Evolutionary conservation across 1,140 invertebrate genomes (phyloP).

Genomic region (Yoshiicerus persimilis): DNA sequence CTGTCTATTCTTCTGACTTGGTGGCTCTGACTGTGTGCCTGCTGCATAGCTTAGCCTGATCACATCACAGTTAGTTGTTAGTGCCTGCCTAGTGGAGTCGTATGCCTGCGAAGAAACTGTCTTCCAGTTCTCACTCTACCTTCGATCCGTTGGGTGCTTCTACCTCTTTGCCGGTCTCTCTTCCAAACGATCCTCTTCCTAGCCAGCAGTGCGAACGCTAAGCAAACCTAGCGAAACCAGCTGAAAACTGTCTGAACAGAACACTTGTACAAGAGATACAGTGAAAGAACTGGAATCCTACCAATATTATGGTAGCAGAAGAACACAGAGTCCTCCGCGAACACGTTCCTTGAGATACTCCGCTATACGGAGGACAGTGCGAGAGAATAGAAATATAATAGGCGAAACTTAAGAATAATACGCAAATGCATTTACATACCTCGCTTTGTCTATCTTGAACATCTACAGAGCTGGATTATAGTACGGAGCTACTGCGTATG

Average conservation of each 20-base stretch:
- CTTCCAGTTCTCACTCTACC: conserved; percentile 43
- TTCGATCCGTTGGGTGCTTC: conserved; percentile 37
- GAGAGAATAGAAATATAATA: not conserved
- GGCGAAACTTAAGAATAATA: not conserved
- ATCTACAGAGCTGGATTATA: not conserved
- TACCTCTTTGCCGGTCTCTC: not conserved
- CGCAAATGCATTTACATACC: not conserved
- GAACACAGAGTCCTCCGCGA: no score
- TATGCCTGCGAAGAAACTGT: not conserved
- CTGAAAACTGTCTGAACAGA: no score
- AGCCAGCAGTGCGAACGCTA: no score
- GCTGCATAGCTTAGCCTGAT: not conserved
- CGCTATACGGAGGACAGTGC: no score
- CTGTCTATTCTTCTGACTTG: not conserved
- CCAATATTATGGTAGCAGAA: no score
- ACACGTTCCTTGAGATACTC: no score
- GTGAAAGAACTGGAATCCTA: no score
- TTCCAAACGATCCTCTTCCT: not conserved
- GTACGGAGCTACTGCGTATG: not conserved
- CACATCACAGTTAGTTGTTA: not conserved
- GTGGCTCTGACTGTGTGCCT: not conserved
- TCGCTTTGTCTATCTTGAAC: not conserved
- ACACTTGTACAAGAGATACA: no score
- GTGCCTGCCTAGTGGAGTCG: not conserved
- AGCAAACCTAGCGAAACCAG: no score